Evolutionary conservation across 2,888 invertebrate genomes (phyloP), one percentile per base, ranked within the genome.

Genomic region (Sminthurides aquaticus): DNA sequence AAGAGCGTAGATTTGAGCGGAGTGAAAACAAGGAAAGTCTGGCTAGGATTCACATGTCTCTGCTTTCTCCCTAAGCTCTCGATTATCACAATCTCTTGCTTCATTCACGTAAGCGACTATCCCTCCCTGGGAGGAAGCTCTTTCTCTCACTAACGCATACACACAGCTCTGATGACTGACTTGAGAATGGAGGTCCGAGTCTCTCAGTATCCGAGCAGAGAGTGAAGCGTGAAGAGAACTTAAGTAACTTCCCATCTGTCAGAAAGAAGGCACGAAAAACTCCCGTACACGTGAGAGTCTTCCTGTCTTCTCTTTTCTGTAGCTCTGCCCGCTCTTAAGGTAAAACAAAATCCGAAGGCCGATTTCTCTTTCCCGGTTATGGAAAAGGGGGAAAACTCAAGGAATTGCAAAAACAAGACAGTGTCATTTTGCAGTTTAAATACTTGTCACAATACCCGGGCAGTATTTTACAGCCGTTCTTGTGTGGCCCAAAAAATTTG

Each of bases 141-240:
- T 52, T 22, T 20, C 52, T 52, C 52, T 52, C 52, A 5, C 20
- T 52, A 20, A 20, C 52, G 52, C 52, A 52, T 22, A 15, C 52
- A 52, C 22, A 5, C 5, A 8, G 52, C 18, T 52, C 20, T 5
- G 22, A 52, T 52, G 52, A 52, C 52, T 52, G 52, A 52, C 52
- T 52, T 52, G 52, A 20, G 52, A 52, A 52, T 52, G 11, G 11
- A 18, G 52, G 20, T 22, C 5, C 52, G 52, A 52, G 5, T 22
- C 52, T 15, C 52, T 8, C 52, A 52, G 52, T 52, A 52, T 52
- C 52, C 52, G 11, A 52, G 22, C 52, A 52, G 52, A 52, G 52
- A 20, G 52, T 52, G 52, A 52, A 52, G 20, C 52, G 52, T 52
- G 20, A 52, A 52, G 11, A 52, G 52, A 52, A 52, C 52, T 52